These are phyloP conservation scores for Galago senegalensis DNA, from an alignment of 2,797 vertebrate species.

Conservation along the genomic window DNA sequence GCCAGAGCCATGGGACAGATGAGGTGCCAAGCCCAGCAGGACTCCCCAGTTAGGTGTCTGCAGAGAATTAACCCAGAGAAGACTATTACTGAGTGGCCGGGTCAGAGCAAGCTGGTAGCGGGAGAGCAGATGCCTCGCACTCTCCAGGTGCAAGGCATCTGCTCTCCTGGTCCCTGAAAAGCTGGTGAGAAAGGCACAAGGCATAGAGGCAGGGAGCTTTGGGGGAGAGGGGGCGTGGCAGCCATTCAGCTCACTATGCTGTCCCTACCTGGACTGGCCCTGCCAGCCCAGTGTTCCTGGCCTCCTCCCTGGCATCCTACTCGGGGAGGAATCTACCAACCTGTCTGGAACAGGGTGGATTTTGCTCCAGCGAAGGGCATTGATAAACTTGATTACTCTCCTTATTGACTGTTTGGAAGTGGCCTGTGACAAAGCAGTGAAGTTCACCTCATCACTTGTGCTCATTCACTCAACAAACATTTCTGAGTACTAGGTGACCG, in stretches of 20 bases:
- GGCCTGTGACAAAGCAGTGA: neutral
- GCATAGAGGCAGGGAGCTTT: no score
- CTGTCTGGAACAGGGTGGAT: neutral
- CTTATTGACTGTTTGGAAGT: neutral
- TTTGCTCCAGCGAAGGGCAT: neutral
- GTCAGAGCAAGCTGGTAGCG: fast-evolving
- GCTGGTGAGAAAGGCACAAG: neutral
- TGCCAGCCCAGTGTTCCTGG: neutral
- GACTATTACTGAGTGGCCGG: neutral
- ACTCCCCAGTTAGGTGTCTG: neutral
- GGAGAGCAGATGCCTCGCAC: no score
- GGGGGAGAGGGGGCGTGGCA: no score
- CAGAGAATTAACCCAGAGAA: neutral
- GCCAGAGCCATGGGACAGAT: neutral
- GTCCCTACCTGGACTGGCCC: no score
- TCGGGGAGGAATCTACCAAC: neutral
- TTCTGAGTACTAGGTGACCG: neutral
- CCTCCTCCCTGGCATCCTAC: neutral
- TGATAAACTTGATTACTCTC: neutral
- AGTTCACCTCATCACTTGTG: neutral
- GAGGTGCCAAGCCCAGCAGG: neutral
- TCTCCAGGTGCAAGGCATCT: constrained; percentile 50
- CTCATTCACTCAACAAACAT: neutral
- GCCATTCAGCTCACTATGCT: neutral
- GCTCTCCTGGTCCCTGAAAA: constrained; percentile 83